Conservation (phyloP, 1,140 invertebrate species). For the Leptonema lineaticorne region DNA sequence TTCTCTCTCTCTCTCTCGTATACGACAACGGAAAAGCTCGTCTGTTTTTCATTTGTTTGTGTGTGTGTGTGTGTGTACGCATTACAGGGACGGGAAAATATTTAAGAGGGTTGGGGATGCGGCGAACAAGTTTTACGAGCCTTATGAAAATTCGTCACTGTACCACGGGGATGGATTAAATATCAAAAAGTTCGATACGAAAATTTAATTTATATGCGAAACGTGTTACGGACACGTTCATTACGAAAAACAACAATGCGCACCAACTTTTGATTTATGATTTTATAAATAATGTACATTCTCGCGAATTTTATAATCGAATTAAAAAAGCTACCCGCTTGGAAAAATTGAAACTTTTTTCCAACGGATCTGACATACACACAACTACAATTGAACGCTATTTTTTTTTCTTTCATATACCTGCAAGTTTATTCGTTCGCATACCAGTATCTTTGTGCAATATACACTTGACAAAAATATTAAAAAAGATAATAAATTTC, state of each 20-base stretch:
- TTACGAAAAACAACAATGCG: constrained; percentile 21
- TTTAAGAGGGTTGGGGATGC: constrained; percentile 4
- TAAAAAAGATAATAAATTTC: too few relatives aligned
- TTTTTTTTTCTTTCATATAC: too few relatives aligned
- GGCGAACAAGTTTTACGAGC: background rate
- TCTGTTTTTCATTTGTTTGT: too few relatives aligned
- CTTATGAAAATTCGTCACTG: background rate
- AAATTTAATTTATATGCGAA: constrained; percentile 30
- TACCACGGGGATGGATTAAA: constrained; percentile 4
- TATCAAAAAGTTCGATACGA: constrained; percentile 21
- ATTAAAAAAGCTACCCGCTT: too few relatives aligned
- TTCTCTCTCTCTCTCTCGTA: background rate
- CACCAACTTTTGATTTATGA: constrained; percentile 26
- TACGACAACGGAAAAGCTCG: too few relatives aligned
- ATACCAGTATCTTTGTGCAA: too few relatives aligned
- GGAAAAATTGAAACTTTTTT: too few relatives aligned
- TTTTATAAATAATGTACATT: background rate
- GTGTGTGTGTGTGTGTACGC: background rate
- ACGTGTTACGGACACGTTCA: constrained; percentile 29
- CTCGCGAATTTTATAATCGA: constrained; percentile 8
- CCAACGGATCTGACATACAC: too few relatives aligned
- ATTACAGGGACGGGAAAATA: background rate
- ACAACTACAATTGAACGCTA: too few relatives aligned
- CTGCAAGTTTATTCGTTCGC: too few relatives aligned
- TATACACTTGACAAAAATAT: too few relatives aligned